Evolutionary conservation across 2,113 vertebrate species (phyloP).

Genomic region (Pipra filicauda): DNA sequence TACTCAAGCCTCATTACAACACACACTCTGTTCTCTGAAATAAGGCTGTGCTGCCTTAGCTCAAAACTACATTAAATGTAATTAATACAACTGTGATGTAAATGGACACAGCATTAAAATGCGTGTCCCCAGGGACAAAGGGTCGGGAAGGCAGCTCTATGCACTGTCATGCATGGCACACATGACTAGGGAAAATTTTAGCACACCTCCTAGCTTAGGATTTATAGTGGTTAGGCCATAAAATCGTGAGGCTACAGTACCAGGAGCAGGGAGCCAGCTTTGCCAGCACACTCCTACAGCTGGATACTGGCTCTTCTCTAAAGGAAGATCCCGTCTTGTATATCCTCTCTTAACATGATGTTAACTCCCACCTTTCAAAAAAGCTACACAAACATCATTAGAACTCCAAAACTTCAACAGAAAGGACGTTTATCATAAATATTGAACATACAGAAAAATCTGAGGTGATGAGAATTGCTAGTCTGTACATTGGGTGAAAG

Average conservation of each 20-base stretch:
- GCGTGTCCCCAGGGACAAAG: not conserved
- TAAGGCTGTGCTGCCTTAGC: constrained; percentile 16
- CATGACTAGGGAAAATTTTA: not conserved
- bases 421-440: not conserved
- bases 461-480: not conserved
- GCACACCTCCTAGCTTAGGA: not conserved
- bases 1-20: constrained; percentile 58
- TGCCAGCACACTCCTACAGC: not conserved
- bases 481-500: not conserved
- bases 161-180: not conserved
- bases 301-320: not conserved
- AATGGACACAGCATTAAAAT: constrained; percentile 41
- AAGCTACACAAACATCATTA: not conserved
- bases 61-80: constrained; percentile 61
- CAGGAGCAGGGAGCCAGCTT: not conserved
- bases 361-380: not conserved
- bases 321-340: not conserved
- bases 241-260: not conserved
- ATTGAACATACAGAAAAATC: not conserved
- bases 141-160: not conserved
- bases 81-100: constrained; percentile 51
- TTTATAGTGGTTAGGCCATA: not conserved
- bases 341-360: not conserved
- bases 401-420: not conserved
- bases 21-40: not conserved